Evolutionary conservation across 2,113 vertebrate species (phyloP).

Genomic region (Ursus arctos): DNA sequence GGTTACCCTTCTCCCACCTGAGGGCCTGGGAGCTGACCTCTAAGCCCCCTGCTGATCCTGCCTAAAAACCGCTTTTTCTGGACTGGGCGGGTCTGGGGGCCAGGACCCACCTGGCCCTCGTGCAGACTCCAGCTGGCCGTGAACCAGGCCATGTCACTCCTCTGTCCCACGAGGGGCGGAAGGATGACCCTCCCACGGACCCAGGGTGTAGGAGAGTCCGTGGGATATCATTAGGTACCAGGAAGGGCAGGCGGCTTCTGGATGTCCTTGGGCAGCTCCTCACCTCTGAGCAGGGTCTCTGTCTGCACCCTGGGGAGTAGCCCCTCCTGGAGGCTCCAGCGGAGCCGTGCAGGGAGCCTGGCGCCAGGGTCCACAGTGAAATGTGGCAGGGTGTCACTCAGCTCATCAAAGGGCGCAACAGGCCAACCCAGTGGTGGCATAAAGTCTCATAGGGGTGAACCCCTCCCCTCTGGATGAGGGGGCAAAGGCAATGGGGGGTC

Average conservation of each 20-base stretch:
- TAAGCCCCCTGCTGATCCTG: too few species aligned
- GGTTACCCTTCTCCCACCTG: background rate
- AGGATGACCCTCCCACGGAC: too few species aligned
- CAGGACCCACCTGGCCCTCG: background rate
- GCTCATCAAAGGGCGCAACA: background rate
- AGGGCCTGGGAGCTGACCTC: background rate
- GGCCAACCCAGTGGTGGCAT: background rate
- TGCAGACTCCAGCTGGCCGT: background rate
- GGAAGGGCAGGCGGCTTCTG: background rate
- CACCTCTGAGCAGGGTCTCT: background rate
- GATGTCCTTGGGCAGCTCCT: background rate
- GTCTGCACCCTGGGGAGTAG: fast-evolving
- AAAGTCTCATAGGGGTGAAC: background rate
- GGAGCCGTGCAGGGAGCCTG: background rate
- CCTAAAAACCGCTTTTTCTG: fast-evolving
- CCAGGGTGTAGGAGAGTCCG: background rate
- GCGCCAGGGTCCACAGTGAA: background rate
- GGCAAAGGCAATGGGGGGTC: background rate
- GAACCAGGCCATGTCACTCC: background rate
- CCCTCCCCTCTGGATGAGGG: background rate
- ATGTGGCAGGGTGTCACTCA: fast-evolving
- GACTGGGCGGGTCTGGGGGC: background rate
- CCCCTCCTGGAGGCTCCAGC: background rate
- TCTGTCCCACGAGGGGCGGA: background rate
- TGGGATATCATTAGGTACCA: background rate